Evolutionary conservation across 2,113 vertebrate genomes (phyloP).

Genomic region (Sapayoa aenigma): DNA sequence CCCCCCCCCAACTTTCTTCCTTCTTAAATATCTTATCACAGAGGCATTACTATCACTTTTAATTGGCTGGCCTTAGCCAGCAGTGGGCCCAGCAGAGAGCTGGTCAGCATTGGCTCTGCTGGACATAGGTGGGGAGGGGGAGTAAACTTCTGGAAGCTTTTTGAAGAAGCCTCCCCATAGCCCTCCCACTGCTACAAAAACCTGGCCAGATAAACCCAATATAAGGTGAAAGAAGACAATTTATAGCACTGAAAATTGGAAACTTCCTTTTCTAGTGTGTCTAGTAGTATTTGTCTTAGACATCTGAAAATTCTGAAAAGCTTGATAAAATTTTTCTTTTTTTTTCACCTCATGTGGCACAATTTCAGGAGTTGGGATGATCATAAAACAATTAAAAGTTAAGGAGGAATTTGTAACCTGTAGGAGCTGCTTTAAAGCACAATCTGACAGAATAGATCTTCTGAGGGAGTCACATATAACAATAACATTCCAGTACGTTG

Average conservation of each 20-base stretch:
- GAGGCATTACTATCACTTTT: too few relatives aligned
- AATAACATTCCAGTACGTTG: rapidly evolving
- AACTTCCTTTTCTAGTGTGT: not conserved
- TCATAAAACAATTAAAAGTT: not conserved
- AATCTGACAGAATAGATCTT: not conserved
- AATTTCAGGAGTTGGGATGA: not conserved
- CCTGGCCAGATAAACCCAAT: too few relatives aligned
- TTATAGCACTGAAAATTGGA: not conserved
- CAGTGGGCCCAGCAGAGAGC: too few relatives aligned
- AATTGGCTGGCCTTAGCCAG: too few relatives aligned
- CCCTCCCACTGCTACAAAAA: too few relatives aligned
- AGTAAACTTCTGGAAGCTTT: too few relatives aligned
- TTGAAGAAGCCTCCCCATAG: too few relatives aligned
- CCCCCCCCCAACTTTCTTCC: too few relatives aligned
- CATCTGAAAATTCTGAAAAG: not conserved
- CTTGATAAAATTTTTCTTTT: not conserved
- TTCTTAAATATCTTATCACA: too few relatives aligned
- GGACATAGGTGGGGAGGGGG: too few relatives aligned
- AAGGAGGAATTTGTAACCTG: not conserved
- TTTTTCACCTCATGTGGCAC: too few relatives aligned
- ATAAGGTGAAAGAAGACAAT: not conserved
- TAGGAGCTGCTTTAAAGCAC: not conserved
- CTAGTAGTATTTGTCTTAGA: not conserved
- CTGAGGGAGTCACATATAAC: not conserved
- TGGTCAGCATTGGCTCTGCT: too few relatives aligned